Conservation (phyloP, 2,797 vertebrate genomes). For the Nyctalus aviator region DNA sequence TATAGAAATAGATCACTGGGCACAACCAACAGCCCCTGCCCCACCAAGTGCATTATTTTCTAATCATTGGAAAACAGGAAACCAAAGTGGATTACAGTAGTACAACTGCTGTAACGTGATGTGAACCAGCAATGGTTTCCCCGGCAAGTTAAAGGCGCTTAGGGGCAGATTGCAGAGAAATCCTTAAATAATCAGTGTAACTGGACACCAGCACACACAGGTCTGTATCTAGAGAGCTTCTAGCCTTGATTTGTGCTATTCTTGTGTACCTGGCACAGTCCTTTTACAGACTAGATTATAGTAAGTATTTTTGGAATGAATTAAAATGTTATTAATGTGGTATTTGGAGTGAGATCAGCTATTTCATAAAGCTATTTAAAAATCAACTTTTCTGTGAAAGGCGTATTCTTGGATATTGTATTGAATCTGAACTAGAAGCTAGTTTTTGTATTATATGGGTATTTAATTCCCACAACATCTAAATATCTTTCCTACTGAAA, state of each 20-base stretch:
- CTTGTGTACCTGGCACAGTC: not conserved
- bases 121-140: not conserved
- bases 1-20: not conserved
- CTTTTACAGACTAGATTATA: slow-evolving; percentile 9
- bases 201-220: not conserved
- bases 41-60: not conserved
- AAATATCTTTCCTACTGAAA: not conserved
- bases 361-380: slow-evolving; percentile 19
- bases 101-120: not conserved
- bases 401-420: not conserved
- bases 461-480: slow-evolving; percentile 4
- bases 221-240: not conserved
- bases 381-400: slow-evolving; percentile 23
- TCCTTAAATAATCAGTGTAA: not conserved
- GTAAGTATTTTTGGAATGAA: slow-evolving; percentile 57
- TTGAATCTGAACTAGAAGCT: not conserved
- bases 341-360: slow-evolving; percentile 44
- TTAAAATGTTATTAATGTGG: slow-evolving; percentile 7
- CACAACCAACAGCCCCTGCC: not conserved
- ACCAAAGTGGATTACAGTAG: not conserved
- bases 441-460: not conserved
- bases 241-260: not conserved
- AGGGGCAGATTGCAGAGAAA: not conserved
- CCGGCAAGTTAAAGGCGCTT: not conserved
- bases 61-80: not conserved